Conservation (phyloP, 1,140 invertebrate genomes). For the Sweltsa coloradensis region DNA sequence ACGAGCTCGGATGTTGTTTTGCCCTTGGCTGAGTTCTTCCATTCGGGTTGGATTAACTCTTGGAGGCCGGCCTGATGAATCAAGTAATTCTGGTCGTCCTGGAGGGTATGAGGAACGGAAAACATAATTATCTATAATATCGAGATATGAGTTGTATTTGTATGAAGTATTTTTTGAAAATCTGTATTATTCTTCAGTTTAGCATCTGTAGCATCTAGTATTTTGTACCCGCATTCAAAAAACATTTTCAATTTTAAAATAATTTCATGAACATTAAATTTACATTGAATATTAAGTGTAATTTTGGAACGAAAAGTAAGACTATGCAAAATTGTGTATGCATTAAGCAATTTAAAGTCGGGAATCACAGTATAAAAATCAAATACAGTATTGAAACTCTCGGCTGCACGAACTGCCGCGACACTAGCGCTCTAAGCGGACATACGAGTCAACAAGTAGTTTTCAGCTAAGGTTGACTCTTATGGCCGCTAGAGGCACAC, state of each 20-base stretch:
- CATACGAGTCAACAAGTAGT: too few species aligned
- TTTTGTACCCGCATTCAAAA: neutral
- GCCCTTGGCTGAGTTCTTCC: constrained; percentile 67
- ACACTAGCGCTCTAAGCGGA: too few species aligned
- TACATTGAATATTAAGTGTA: too few species aligned
- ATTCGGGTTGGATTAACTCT: constrained; percentile 62
- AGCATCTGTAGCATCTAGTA: neutral
- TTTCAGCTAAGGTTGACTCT: too few species aligned
- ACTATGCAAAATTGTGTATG: too few species aligned
- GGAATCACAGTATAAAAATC: too few species aligned
- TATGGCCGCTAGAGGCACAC: too few species aligned
- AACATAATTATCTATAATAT: constrained; percentile 3
- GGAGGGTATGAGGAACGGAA: constrained; percentile 20
- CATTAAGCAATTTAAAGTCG: too few species aligned
- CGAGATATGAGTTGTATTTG: neutral
- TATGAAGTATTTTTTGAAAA: neutral
- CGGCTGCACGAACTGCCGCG: too few species aligned
- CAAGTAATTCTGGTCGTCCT: constrained; percentile 74
- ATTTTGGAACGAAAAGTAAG: too few species aligned
- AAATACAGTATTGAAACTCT: too few species aligned
- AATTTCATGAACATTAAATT: neutral
- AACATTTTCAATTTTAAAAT: neutral
- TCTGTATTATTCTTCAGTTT: neutral
- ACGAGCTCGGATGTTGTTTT: constrained; percentile 53
- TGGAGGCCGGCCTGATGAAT: constrained; percentile 62